Evolutionary conservation across 1,140 invertebrate species (phyloP), one percentile per base, ranked within the genome.

Genomic region (Gonatopus flavifemur): DNA sequence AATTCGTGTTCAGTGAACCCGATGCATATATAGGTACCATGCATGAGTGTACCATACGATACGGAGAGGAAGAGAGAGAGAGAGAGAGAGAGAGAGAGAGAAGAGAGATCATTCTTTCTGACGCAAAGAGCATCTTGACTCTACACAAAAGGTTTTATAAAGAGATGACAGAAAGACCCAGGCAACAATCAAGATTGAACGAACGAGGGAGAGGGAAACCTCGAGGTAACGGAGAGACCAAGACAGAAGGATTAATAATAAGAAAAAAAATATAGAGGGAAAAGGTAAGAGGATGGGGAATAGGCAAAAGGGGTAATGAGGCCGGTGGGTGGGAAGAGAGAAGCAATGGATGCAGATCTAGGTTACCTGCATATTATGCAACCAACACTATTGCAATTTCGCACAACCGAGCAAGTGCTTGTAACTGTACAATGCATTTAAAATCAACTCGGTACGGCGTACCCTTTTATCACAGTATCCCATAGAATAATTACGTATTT

Each of bases 361-460:
- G 70, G 67, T 73, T 74, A 74, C 66, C 69, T 69, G 69, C 52
- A 72, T 68, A 73, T 77, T 75, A 77, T 75, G 72, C 74, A 77
- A 74, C 62, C 67, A 66, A 66, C 52, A 66, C 59, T 28, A 48
- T 42, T 55, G 55, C 49, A 42, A 59, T 62, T 58, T 37, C 59
- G 52, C 37, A 40, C 24, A 33, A 43, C 31, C 48, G 62, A 59
- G 53, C 49, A 50, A 50, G 48, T 52, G 49, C 43, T 55, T 55
- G 57, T 57, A 60, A 35, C 39, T 60, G 58, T 52, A 32, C 39
- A n/a, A n/a, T n/a, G n/a, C n/a, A n/a, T n/a, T n/a, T n/a, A n/a
- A n/a, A n/a, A n/a, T n/a, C n/a, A n/a, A n/a, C n/a, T n/a, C n/a
- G n/a, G n/a, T n/a, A n/a, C n/a, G n/a, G n/a, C n/a, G n/a, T n/a